Base-by-base conservation (phyloP, 2,888 invertebrate species). In the Notodonta dromedarius region DNA sequence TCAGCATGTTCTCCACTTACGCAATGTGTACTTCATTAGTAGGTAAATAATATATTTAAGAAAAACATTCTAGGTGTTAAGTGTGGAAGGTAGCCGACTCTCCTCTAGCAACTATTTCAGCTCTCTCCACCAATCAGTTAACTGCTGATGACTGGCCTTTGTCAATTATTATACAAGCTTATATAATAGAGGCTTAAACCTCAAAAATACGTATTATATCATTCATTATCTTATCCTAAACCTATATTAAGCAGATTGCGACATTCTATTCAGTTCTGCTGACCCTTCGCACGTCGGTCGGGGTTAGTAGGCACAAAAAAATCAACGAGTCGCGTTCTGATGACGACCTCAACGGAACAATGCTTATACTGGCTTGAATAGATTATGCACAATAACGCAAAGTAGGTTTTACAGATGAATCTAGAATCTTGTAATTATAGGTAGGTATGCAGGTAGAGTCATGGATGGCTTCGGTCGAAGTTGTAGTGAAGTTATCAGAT, bases 1-100 rank as follows among this genome's bases (percentile, higher is more conserved):
- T 96, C 89, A 97, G 97, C 80, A 95, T 97, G 87, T 97, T 96
- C 82, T 97, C 97, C 32, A 97, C 97, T 4, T 97, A 97, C 83
- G 95, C 96, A 66, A 97, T 97, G 96, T 94, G 97, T 69, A 97
- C 97, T 62, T 97, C 96, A 81, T 94, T 97, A 82, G 94, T 97
- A 71, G 97, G 97, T 97, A 93, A 95, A 89, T 81, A 35, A 66
- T 24, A 32, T 48, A 40, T 14, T 39, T 35, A 6, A 6, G 7
- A 35, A 35, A 7, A 35, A 7, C 35, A 1, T 35, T 3, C 0
- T 35, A 35, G 35, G 35, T 35, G 35, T 35, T 35, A 35, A 35
- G 35, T 35, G 7, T 35, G 12, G 42, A 42, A 42, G 42, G 11
- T 0, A 5, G 35, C 7, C 35, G 4, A 35, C 5, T 35, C 7